Evolutionary conservation across 1,140 invertebrate species (phyloP), one percentile per base, ranked within the genome.

Genomic region (Zaprionus nigranus): DNA sequence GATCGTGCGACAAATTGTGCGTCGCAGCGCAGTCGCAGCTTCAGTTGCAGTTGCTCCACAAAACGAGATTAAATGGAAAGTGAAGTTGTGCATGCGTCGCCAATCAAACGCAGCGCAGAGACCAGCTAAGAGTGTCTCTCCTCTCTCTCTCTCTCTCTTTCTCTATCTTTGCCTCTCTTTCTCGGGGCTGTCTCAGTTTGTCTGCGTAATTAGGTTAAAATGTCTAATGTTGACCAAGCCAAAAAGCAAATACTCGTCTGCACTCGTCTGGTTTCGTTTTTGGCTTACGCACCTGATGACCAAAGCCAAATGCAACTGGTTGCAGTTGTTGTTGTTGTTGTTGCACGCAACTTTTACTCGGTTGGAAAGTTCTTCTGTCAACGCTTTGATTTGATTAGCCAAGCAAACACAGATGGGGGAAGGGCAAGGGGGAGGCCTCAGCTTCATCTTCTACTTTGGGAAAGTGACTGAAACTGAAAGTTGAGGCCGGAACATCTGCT

Each of bases 21-120:
- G 82, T 68, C 28, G 54, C 28, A 17, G 38, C 46, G 60, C 30
- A 30, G 38, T 40, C 40, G 9, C 40, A 46, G 40, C 40, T 17
- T 17, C 40, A 17, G 64, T 26, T 36, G 81, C 65, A 63, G 82
- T 78, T 85, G 83, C 81, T 65, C 58, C 76, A 87, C 77, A 64
- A 79, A 82, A 82, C 85, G 76, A 85, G 85, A 90, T 90, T 90
- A 90, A 90, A 90, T 90, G 86, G 85, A 90, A 90, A 90, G 85
- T 90, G 85, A 90, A 90, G 85, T 79, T 90, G 84, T 71, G 76
- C 85, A 74, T 87, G 78, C 81, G 84, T 81, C 75, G 74, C 84
- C 84, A 83, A 83, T 88, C 78, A 82, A 74, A 70, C 56, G 71
- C 38, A 36, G 58, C 60, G 12, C 6, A 26, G 15, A 11, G 43